A percentile compares a stretch with the other conserved stretches of the same genome.
phyloP scores from a whole-genome alignment of 1,140 invertebrate species.

The Zaprionus ornatus region DNA sequence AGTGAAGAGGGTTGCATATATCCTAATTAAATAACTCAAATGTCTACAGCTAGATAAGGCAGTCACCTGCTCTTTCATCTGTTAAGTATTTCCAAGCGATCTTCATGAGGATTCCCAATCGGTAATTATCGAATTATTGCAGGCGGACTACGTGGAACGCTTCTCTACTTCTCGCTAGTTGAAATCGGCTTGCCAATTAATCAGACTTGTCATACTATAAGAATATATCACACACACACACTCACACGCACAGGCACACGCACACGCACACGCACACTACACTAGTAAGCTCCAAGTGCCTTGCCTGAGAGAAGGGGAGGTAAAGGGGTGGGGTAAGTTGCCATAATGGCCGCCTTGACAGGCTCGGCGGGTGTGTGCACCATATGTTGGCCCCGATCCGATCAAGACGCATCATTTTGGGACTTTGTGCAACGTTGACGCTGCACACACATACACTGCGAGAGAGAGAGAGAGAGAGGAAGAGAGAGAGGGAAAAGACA shows the following conservation, averaged over 20 bases:
- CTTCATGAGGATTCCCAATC: background rate
- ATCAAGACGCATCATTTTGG: slow-evolving; percentile 8
- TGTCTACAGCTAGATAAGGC: too few species aligned
- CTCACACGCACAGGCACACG: background rate
- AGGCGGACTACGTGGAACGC: background rate
- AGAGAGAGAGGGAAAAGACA: background rate
- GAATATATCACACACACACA: background rate
- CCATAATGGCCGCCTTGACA: slow-evolving; percentile 17
- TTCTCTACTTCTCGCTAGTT: background rate
- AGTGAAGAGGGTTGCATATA: too few species aligned
- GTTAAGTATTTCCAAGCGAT: too few species aligned
- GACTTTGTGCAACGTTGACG: background rate
- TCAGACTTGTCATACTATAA: background rate
- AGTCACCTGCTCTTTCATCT: too few species aligned
- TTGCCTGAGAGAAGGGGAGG: too few species aligned
- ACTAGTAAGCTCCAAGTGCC: slow-evolving; percentile 5
- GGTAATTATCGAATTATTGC: background rate
- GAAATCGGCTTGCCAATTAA: background rate
- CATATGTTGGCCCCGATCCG: slow-evolving; percentile 26
- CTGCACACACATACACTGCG: background rate
- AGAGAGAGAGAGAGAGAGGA: background rate
- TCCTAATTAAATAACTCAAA: too few species aligned
- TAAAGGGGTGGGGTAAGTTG: background rate
- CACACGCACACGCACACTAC: background rate
- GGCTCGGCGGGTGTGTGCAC: slow-evolving; percentile 11